These are phyloP conservation scores for Pissodes strobi DNA, from an alignment of 1,140 invertebrate genomes.

Conservation along the genomic window DNA sequence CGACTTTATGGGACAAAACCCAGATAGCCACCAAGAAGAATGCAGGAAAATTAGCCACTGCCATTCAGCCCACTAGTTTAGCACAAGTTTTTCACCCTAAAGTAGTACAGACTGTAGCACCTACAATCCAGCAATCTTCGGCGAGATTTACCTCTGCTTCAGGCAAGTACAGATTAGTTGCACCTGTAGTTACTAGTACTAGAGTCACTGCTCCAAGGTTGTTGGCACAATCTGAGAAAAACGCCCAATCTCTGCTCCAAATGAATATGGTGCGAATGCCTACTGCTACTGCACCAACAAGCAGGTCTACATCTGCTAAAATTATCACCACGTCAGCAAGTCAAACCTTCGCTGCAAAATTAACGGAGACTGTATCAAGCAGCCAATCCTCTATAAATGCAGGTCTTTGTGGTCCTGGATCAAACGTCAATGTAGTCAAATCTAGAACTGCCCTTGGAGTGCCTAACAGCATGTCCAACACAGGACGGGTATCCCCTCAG, in stretches of 20 bases:
- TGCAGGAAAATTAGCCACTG: slow-evolving; percentile 43
- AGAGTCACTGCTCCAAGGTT: slow-evolving; percentile 61
- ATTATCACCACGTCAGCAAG: slow-evolving; percentile 57
- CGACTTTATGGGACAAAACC: slow-evolving; percentile 65
- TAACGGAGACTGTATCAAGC: slow-evolving; percentile 56
- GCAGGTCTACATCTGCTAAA: slow-evolving; percentile 53
- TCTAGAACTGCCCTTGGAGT: slow-evolving; percentile 18
- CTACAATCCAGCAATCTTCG: slow-evolving; percentile 20
- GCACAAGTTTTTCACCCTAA: slow-evolving; percentile 44
- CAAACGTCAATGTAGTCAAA: slow-evolving; percentile 5
- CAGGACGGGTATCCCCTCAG: slow-evolving; percentile 37
- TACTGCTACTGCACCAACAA: slow-evolving; percentile 38
- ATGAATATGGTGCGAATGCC: slow-evolving; percentile 12
- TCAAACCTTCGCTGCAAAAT: slow-evolving; percentile 67
- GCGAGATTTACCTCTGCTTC: slow-evolving; percentile 45
- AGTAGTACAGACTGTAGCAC: slow-evolving; percentile 22
- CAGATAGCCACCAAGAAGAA: slow-evolving; percentile 54
- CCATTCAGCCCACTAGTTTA: slow-evolving; percentile 14
- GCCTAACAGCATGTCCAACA: slow-evolving; percentile 5
- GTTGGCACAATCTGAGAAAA: slow-evolving; percentile 58
- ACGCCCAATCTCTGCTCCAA: slow-evolving; percentile 37
- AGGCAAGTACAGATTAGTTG: slow-evolving; percentile 54
- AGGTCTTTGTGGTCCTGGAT: slow-evolving; percentile 4
- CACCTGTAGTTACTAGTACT: slow-evolving; percentile 51
- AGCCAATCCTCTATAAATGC: neutral